These are phyloP conservation scores for Drosophila auraria DNA, from an alignment of 1,140 invertebrate species.

Conservation along the genomic window DNA sequence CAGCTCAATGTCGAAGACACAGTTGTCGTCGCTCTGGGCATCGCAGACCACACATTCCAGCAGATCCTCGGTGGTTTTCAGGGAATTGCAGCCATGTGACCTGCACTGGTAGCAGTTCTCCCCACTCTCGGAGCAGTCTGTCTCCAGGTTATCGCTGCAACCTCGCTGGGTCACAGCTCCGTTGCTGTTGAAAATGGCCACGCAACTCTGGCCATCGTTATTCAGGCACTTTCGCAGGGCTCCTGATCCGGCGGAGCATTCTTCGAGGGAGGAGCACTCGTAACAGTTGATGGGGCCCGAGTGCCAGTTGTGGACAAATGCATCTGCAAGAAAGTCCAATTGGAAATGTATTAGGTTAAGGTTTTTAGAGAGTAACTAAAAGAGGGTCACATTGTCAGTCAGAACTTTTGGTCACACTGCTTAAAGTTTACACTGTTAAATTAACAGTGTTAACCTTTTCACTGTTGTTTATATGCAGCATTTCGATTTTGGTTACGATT, in stretches of 20 bases:
- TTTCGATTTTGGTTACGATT: no score
- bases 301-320: conserved; percentile 67
- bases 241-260: conserved; percentile 50
- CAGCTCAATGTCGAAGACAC: conserved; percentile 54
- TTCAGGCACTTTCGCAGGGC: conserved; percentile 53
- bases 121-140: conserved; percentile 15
- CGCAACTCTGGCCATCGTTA: conserved; percentile 66
- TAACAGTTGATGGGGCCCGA: conserved; percentile 73
- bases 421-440: background rate
- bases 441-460: no score
- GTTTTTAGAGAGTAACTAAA: background rate
- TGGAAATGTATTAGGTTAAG: no score
- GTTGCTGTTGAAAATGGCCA: conserved; percentile 53
- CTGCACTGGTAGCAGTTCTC: conserved; percentile 68
- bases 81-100: conserved; percentile 71
- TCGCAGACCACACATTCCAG: conserved; percentile 69
- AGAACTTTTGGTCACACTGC: background rate
- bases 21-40: conserved; percentile 59
- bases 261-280: conserved; percentile 45
- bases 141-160: conserved; percentile 64
- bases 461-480: no score
- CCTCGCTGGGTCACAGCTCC: conserved; percentile 64
- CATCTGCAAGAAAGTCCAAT: conserved; percentile 25
- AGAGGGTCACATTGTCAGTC: no score
- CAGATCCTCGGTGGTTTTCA: conserved; percentile 38